Base-by-base conservation (phyloP, 2,888 invertebrate species). In the Stomorhina lunata region DNA sequence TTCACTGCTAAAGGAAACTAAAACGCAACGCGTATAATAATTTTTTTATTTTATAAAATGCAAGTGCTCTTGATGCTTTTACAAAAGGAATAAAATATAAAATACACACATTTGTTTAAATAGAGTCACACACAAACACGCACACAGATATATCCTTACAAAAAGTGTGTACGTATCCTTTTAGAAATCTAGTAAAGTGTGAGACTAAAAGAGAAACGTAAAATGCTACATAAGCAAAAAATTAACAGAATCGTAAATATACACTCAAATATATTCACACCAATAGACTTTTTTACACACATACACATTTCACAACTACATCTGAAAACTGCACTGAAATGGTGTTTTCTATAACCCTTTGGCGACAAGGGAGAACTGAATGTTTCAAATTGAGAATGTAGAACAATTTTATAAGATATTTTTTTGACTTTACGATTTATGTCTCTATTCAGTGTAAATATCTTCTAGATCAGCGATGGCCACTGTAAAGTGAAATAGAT, bases 51-150 rank as follows among this genome's bases (percentile, higher is more conserved):
- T 65, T 73, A 66, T 75, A 71, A 75, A 77, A 82, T 50, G 79
- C 75, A 79, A 82, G 82, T 79, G 71, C 75, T 71, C 82, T 82
- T 82, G 71, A 82, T 65, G 75, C 75, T 50, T 61, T 79, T 66
- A 75, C 69, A 82, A 79, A 82, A 57, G 65, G 65, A 75, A 82
- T 79, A 69, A 79, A 69, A 78, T 65, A 65, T 65, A 66, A 59
- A 76, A 72, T 32, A 57, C 27, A 65, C 43, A 63, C 48, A 65
- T 9, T 9, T 17, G 4, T 22, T 9, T 45, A 45, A 4, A 17
- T 53, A 37, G 7, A 37, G 25, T 20, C 37, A 32, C 10, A 48
- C 48, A 17, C 27, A 22, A 15, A 12, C 37, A 34, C 5, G 25
- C 2, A 9, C 22, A 43, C n/a, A n/a, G n/a, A n/a, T n/a, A n/a